A percentile compares a stretch with the other conserved stretches of the same genome.
Conservation (phyloP, 2,888 invertebrate species). For the Drosophila putrida region DNA sequence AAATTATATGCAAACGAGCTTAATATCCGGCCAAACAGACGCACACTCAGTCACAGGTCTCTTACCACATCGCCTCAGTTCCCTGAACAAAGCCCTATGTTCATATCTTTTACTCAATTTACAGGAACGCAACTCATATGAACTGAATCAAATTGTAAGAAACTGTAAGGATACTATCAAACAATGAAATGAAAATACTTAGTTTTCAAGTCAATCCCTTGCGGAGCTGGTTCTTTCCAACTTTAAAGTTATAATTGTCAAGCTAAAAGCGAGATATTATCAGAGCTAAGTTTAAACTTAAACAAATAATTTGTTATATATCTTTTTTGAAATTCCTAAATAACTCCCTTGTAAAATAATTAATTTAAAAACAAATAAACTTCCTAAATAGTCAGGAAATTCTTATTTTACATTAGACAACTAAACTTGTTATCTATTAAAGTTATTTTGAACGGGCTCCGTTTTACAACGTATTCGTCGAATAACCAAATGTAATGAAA, state of each 20-base stretch:
- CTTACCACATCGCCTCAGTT: background rate
- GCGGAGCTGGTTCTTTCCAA: background rate
- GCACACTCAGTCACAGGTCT: constrained; percentile 39
- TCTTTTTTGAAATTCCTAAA: too few species aligned
- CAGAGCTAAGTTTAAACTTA: too few species aligned
- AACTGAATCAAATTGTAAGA: background rate
- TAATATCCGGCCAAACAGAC: constrained; percentile 81
- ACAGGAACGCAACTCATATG: constrained; percentile 17
- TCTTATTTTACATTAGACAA: too few species aligned
- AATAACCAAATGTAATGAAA: background rate
- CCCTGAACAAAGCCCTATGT: background rate
- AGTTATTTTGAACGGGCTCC: background rate
- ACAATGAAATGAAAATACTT: background rate
- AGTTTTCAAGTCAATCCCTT: background rate
- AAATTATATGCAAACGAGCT: constrained; percentile 81
- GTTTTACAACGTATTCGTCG: background rate
- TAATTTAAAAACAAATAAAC: too few species aligned
- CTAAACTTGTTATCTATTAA: too few species aligned
- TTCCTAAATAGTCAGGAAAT: too few species aligned
- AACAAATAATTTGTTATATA: too few species aligned
- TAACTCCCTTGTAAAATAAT: too few species aligned
- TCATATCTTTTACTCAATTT: constrained; percentile 3
- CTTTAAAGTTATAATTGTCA: too few species aligned
- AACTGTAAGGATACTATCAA: background rate
- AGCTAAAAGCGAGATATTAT: too few species aligned